Evolutionary conservation across 2,888 invertebrate species (phyloP).

Genomic region (Lissonota sp.): DNA sequence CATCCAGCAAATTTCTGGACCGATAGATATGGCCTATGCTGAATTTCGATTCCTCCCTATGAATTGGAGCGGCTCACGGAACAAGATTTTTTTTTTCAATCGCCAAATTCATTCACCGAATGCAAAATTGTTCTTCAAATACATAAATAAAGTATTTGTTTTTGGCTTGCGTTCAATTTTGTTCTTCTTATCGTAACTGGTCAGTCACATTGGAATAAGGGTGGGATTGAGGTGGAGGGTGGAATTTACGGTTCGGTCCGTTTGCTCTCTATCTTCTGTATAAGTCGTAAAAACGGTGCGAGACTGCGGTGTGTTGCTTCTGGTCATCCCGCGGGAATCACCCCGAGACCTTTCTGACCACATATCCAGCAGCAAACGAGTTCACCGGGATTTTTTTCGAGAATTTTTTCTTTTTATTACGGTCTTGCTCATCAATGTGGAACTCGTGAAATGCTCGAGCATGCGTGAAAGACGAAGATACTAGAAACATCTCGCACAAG

Average conservation of each 20-base stretch:
- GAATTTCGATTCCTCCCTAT: slow-evolving; percentile 27
- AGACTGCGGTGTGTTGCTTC: slow-evolving; percentile 6
- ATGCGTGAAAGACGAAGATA: no score
- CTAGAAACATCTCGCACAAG: no score
- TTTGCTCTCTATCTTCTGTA: slow-evolving; percentile 36
- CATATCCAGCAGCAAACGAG: slow-evolving; percentile 32
- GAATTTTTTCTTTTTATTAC: slow-evolving; percentile 37
- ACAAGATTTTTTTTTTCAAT: no score
- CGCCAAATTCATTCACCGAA: no score
- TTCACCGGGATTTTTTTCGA: slow-evolving; percentile 32
- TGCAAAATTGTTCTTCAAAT: no score
- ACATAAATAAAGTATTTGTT: no score
- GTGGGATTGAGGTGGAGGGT: slow-evolving; percentile 9
- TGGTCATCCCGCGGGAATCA: slow-evolving; percentile 27
- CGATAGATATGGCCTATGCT: slow-evolving; percentile 26
- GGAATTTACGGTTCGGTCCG: slow-evolving; percentile 26
- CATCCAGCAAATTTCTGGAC: slow-evolving; percentile 19
- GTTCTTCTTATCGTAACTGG: not conserved
- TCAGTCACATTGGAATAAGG: not conserved
- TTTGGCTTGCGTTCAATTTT: not conserved
- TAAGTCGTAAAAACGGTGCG: slow-evolving; percentile 45
- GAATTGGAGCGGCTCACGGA: no score
- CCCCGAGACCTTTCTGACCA: not conserved
- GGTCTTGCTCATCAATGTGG: slow-evolving; percentile 25
- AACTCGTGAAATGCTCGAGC: slow-evolving; percentile 32